Base-by-base conservation (phyloP, 2,888 invertebrate genomes). In the Drosophila prolongata region DNA sequence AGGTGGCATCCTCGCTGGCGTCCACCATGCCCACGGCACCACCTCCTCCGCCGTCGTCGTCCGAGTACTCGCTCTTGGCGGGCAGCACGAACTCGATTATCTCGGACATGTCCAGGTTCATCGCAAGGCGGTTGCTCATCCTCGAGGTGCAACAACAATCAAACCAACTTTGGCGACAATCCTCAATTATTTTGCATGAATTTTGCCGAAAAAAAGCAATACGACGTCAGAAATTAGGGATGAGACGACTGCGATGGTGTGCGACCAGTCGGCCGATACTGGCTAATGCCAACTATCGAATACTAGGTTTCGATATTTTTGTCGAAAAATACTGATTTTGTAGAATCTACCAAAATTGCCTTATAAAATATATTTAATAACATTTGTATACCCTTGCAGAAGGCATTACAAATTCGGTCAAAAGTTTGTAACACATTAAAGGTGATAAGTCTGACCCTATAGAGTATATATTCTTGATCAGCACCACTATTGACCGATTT, bases 81-180 rank as follows among this genome's bases (percentile, higher is more conserved):
- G 72, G 71, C 56, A 88, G 37, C 43, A 79, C 90, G 54, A 85
- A 89, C 62, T 90, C 90, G 65, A 90, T 88, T 34, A 85, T 82
- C n/a, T 90, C 90, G n/a, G 86, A 86, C 75, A 90, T 86, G 34
- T 84, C 83, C 19, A 77, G 61, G 58, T 77, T 76, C 69, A 79
- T 83, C 30, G 53, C 38, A 47, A 34, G 34, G 34, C 37, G 8
- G 16, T 47, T 34, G 47, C 47, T 47, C 47, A 47, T 47, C 47
- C 47, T 47, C 9, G 34, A 14, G 34, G 35, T 11, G 34, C 47
- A 47, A 27, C 27, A 14, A 46, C 46, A 35, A 35, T 35, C 35
- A 35, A 24, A 3, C 24, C 24, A 24, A 24, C 4, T 24, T 24
- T 24, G 24, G 24, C 4, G 35, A 35, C 35, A 35, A 35, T 30